A percentile compares a stretch with the other conserved stretches of the same genome.
phyloP scores from a whole-genome alignment of 2,113 vertebrate genomes.

The Pterocles orientalis region DNA sequence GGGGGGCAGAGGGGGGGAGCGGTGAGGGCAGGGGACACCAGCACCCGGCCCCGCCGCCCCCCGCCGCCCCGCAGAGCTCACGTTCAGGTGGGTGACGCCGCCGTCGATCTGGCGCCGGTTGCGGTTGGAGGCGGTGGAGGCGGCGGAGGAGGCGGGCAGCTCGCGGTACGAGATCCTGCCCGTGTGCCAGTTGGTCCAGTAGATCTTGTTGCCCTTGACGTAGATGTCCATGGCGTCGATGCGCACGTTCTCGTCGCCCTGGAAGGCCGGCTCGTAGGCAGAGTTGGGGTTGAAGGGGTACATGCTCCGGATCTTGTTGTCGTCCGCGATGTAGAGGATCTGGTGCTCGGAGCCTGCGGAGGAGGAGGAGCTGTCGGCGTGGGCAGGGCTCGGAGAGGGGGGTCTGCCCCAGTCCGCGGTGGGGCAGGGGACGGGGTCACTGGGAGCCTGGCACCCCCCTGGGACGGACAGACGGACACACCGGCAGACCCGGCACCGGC shows the following conservation, averaged over 20 bases:
- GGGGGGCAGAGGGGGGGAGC: accelerated
- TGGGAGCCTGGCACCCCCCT: background rate
- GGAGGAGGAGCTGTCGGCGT: background rate
- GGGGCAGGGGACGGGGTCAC: too few relatives aligned
- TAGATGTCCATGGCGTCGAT: conserved; percentile 96
- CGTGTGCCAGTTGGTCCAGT: conserved; percentile 99
- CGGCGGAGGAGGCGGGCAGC: conserved; percentile 77
- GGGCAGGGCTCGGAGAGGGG: background rate
- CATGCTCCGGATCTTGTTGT: conserved; percentile 97
- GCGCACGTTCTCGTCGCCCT: conserved; percentile 90
- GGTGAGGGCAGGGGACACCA: background rate
- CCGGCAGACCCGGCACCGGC: background rate
- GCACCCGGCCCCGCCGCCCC: accelerated
- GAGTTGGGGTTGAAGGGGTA: conserved; percentile 93
- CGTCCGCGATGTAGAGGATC: conserved; percentile 93
- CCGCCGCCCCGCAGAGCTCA: background rate
- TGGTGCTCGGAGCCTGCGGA: conserved; percentile 80
- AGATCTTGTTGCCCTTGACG: conserved; percentile 92
- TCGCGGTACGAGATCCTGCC: conserved; percentile 91
- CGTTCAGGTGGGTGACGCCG: conserved; percentile 87
- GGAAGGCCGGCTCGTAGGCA: conserved; percentile 93
- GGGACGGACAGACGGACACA: background rate
- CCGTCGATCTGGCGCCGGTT: conserved; percentile 88
- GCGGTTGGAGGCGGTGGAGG: conserved; percentile 87
- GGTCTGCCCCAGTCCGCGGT: background rate